Percentiles rank a stretch among this genome's conserved stretches.
phyloP scores from a whole-genome alignment of 2,113 vertebrate genomes.

The Paradoxurus hermaphroditus region DNA sequence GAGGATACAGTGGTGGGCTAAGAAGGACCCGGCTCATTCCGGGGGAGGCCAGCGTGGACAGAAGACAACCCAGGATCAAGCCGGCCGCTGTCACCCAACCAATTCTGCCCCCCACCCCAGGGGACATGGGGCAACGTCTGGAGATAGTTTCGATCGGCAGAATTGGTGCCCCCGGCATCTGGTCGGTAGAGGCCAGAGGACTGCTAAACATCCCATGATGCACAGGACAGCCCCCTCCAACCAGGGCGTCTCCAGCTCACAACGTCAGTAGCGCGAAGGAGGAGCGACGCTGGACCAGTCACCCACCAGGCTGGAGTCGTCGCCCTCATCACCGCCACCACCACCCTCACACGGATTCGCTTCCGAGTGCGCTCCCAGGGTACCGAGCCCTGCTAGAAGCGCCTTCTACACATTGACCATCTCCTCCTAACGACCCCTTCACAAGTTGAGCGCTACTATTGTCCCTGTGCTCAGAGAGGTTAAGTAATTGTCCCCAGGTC shows the following conservation, averaged over 20 bases:
- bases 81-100: not conserved
- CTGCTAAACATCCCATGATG: not conserved
- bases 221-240: not conserved
- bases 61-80: not conserved
- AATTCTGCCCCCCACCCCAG: not conserved
- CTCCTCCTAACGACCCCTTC: not conserved
- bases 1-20: no score
- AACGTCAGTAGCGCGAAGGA: not conserved
- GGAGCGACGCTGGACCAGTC: no score
- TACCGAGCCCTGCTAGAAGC: not conserved
- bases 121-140: not conserved
- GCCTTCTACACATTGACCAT: not conserved
- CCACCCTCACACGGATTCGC: no score
- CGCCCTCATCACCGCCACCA: accelerated
- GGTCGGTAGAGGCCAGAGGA: not conserved
- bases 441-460: not conserved
- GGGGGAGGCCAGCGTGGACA: not conserved
- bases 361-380: no score
- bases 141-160: not conserved
- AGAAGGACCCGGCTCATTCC: not conserved
- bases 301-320: not conserved
- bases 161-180: not conserved
- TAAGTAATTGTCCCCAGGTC: not conserved
- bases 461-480: not conserved
- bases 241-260: not conserved